Evolutionary conservation across 2,888 invertebrate genomes (phyloP).

Genomic region (Mechanitis mazaeus): DNA sequence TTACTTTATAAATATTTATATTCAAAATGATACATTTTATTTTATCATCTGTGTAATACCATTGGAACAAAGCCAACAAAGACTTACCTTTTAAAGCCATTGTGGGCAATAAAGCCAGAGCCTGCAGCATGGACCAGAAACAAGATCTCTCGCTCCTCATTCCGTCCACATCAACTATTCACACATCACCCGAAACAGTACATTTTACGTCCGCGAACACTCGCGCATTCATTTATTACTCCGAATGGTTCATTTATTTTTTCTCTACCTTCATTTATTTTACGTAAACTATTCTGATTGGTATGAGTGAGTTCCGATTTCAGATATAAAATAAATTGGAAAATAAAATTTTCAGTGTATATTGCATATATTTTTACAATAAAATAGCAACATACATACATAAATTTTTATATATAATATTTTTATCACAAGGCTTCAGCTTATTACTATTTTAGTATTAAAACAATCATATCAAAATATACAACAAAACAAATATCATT

Average conservation of each 20-base stretch:
- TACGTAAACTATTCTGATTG: conserved; percentile 9
- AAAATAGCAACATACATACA: too few species aligned
- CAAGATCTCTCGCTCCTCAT: conserved; percentile 66
- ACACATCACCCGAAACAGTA: conserved; percentile 50
- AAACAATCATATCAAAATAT: conserved; percentile 2
- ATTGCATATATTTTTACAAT: too few species aligned
- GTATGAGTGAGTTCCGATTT: neutral
- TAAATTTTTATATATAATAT: too few species aligned
- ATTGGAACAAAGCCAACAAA: too few species aligned
- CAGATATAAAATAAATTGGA: too few species aligned
- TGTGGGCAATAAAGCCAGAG: conserved; percentile 60
- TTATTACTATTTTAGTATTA: too few species aligned
- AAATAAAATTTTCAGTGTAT: too few species aligned
- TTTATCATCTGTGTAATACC: neutral
- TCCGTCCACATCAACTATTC: conserved; percentile 44
- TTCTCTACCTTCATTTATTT: conserved; percentile 29
- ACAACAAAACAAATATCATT: conserved; percentile 22
- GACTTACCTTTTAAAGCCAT: conserved; percentile 67
- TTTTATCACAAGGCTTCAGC: too few species aligned
- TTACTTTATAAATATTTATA: too few species aligned
- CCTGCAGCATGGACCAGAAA: conserved; percentile 68
- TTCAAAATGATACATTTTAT: neutral
- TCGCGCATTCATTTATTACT: conserved; percentile 32
- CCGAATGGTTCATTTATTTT: conserved; percentile 27
- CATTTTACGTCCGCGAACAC: conserved; percentile 42